Evolutionary conservation across 2,888 invertebrate genomes (phyloP).

Genomic region (Amitus sp.): DNA sequence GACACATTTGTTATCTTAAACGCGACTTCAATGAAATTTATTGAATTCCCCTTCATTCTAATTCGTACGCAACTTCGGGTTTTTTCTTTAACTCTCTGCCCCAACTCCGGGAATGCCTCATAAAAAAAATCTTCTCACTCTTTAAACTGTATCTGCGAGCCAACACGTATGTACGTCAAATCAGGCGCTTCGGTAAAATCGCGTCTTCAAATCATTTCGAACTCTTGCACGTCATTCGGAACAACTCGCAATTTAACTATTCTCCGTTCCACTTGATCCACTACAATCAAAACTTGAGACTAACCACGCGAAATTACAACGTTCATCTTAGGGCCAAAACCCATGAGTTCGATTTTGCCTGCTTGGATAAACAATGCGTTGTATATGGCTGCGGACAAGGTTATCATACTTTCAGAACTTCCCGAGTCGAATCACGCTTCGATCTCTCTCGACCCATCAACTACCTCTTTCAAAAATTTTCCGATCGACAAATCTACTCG

Average conservation of each 20-base stretch:
- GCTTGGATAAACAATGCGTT: background rate
- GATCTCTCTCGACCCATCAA: background rate
- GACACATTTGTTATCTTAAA: too few species aligned
- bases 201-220: background rate
- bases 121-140: constrained; percentile 4
- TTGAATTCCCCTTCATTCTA: background rate
- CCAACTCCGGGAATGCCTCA: background rate
- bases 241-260: constrained; percentile 3
- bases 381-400: background rate
- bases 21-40: constrained; percentile 4
- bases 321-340: background rate
- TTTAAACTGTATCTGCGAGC: background rate
- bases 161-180: background rate
- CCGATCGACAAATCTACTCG: too few species aligned
- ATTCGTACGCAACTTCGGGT: too few species aligned
- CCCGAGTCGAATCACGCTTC: background rate
- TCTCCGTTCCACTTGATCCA: background rate
- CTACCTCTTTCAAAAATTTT: constrained; percentile 4
- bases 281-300: background rate
- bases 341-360: background rate
- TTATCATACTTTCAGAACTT: constrained; percentile 5
- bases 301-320: background rate
- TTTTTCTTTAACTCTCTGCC: background rate
- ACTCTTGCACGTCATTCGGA: constrained; percentile 2
- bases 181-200: constrained; percentile 3